These are phyloP conservation scores for Baryphthengus martii DNA, from an alignment of 2,113 vertebrate species.

Conservation along the genomic window DNA sequence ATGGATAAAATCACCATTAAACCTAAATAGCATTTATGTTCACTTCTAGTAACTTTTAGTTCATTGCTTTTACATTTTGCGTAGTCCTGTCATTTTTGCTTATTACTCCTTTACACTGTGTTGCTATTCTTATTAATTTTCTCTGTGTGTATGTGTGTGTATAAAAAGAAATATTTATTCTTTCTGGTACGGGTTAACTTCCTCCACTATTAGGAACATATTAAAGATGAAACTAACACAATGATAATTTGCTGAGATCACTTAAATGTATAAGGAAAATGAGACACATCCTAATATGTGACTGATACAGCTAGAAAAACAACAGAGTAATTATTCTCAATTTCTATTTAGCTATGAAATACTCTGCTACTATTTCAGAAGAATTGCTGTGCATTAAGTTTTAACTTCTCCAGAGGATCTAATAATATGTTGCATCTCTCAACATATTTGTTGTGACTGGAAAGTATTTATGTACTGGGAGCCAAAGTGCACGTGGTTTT, in stretches of 20 bases:
- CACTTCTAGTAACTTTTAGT: not conserved
- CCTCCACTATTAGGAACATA: not conserved
- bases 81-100: not conserved
- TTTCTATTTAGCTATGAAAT: not conserved
- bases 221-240: not conserved
- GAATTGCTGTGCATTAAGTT: not conserved
- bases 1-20: not conserved
- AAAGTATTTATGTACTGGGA: not conserved
- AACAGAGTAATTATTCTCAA: not conserved
- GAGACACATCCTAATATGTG: not conserved
- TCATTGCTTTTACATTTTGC: not conserved
- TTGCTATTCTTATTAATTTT: not conserved
- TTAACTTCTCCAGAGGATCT: not conserved
- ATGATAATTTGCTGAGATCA: not conserved
- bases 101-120: not conserved
- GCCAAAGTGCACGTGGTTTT: not conserved
- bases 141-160: not conserved
- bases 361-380: not conserved
- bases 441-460: not conserved
- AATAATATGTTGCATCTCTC: not conserved
- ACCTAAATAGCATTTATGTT: not conserved
- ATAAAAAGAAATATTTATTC: not conserved
- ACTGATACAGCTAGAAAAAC: not conserved
- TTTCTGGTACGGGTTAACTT: not conserved
- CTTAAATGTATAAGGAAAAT: not conserved